Base-by-base conservation (phyloP, 2,113 vertebrate species). In the Nipponia nippon region DNA sequence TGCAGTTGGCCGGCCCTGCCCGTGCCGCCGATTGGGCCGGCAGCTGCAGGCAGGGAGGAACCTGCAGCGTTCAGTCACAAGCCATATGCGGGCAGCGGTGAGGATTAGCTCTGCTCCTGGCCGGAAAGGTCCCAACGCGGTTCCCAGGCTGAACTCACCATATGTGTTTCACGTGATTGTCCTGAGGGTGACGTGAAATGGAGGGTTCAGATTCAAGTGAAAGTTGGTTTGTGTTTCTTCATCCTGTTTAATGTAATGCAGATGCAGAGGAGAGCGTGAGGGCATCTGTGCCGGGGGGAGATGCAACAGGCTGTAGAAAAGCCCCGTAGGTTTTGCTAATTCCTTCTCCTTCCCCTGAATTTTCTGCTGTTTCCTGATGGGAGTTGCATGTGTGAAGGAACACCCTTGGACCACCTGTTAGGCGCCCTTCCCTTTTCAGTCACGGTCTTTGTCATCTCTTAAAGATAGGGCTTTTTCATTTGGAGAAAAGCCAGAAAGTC, bases 91-190 rank as follows among this genome's bases (percentile, higher is more conserved):
- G 95, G 89, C 84, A 90, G 84, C 0, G 49, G n/a, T 34, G 89
- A 58, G 97, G 95, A 96, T 91, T 95, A 93, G 70, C 93, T 95
- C 95, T 87, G 85, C 73, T 92, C 95, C 93, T 90, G 91, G 90
- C 89, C 53, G 30, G 94, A 89, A 95, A 94, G 96, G 94, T 95
- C 94, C 80, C 73, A 27, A 0, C 12, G 7, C 13, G 0, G 71
- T 95, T 97, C 91, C 90, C 94, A 95, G 95, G 87, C 94, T 97
- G 80, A 61, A 55, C 77, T 78, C 13, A 0, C 85, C 94, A 90
- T 89, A 70, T 92, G 91, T 76, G 75, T 77, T 87, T 94, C 94
- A 25, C 25, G 20, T 53, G 90, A 38, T 61, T 92, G 59, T 94
- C 84, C 83, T 72, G 79, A 56, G 88, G 38, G 56, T 93, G 94